A percentile compares a stretch with the other conserved stretches of the same genome.
Conservation (phyloP, 2,888 invertebrate genomes). For the Chrysotoxum bicinctum region DNA sequence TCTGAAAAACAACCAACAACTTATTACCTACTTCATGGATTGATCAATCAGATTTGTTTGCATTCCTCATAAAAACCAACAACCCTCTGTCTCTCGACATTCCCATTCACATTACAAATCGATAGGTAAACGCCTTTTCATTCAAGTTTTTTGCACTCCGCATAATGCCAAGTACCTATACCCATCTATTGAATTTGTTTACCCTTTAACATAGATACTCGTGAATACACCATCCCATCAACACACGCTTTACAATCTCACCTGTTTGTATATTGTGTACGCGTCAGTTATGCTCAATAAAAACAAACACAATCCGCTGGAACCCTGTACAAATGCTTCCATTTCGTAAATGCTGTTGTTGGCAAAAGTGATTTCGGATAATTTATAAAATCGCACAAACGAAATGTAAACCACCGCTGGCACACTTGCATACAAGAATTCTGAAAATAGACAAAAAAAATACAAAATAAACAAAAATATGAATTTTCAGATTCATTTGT, state of each 20-base stretch:
- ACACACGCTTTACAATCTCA: slow-evolving; percentile 63
- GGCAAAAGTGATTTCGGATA: slow-evolving; percentile 77
- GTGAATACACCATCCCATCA: not conserved
- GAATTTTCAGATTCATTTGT: not conserved
- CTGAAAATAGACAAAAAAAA: slow-evolving; percentile 73
- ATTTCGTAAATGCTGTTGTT: slow-evolving; percentile 76
- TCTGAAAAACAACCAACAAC: not conserved
- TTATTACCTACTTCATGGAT: not conserved
- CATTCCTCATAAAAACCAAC: not conserved
- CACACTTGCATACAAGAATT: slow-evolving; percentile 77
- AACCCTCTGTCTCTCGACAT: not conserved
- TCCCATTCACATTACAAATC: not conserved
- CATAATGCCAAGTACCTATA: not conserved
- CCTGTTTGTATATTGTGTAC: slow-evolving; percentile 80
- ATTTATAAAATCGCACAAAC: slow-evolving; percentile 77
- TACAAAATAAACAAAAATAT: not conserved
- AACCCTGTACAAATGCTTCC: slow-evolving; percentile 76
- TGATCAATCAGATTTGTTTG: slow-evolving; percentile 16
- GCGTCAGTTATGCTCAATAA: slow-evolving; percentile 76
- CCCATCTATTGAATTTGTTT: slow-evolving; percentile 6
- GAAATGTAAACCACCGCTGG: slow-evolving; percentile 75
- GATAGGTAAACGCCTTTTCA: not conserved
- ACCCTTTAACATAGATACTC: not conserved
- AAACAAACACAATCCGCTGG: slow-evolving; percentile 74
- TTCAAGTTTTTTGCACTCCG: slow-evolving; percentile 9